Evolutionary conservation across 2,888 invertebrate genomes (phyloP).

Genomic region (Thymelicus acteon): DNA sequence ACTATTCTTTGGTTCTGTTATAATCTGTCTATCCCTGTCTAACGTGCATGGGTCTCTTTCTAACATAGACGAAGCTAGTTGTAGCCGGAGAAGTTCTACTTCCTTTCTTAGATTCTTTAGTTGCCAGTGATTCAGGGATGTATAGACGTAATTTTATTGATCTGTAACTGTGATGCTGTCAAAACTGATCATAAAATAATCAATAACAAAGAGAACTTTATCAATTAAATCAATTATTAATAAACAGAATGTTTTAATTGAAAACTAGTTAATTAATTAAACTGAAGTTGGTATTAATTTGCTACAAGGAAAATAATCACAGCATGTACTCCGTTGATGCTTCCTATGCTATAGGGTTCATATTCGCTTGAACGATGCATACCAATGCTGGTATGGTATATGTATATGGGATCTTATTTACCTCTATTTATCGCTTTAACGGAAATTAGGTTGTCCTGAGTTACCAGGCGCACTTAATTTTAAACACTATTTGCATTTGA

Average conservation of each 20-base stretch:
- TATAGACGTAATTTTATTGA: no score
- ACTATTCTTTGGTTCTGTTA: not conserved
- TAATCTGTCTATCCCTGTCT: not conserved
- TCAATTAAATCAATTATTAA: not conserved
- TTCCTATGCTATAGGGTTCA: not conserved
- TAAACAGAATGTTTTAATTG: constrained; percentile 1
- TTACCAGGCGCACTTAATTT: not conserved
- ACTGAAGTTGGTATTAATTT: not conserved
- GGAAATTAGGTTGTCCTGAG: not conserved
- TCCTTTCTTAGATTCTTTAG: no score
- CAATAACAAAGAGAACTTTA: no score
- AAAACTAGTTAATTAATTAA: not conserved
- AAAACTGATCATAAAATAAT: no score
- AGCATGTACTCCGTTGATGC: not conserved
- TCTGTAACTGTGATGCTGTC: no score
- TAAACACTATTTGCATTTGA: not conserved
- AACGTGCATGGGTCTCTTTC: not conserved
- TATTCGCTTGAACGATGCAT: not conserved
- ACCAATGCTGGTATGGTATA: not conserved
- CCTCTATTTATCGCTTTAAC: not conserved
- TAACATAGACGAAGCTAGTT: no score
- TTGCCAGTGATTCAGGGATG: no score
- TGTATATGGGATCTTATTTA: not conserved
- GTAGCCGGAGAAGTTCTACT: no score
- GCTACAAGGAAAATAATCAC: not conserved